A percentile compares a stretch with the other conserved stretches of the same genome.
phyloP scores from a whole-genome alignment of 2,797 vertebrate species.

The Cuniculus paca region DNA sequence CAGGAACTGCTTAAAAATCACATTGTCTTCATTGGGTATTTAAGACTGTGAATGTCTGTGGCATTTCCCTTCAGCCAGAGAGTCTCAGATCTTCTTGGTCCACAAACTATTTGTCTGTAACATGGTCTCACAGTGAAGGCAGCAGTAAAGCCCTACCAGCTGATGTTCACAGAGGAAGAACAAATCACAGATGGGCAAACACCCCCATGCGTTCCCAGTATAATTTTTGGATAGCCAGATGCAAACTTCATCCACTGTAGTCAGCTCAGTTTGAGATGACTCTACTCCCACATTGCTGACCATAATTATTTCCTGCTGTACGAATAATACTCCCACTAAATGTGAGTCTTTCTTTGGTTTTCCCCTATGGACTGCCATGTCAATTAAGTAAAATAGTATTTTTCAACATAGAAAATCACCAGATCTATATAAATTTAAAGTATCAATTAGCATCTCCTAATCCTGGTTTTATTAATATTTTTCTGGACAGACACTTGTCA shows the following conservation, averaged over 20 bases:
- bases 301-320: constrained; percentile 73
- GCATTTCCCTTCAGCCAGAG: constrained; percentile 52
- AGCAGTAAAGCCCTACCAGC: not conserved
- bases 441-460: not conserved
- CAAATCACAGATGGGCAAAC: not conserved
- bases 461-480: constrained; percentile 42
- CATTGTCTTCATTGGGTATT: constrained; percentile 20
- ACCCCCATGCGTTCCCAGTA: not conserved
- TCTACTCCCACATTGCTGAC: constrained; percentile 57
- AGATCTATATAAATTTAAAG: constrained; percentile 6
- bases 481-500: constrained; percentile 20
- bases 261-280: constrained; percentile 65
- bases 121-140: constrained; percentile 62
- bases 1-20: constrained; percentile 40
- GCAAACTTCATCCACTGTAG: constrained; percentile 55
- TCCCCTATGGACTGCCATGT: not conserved
- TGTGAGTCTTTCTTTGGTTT: constrained; percentile 51
- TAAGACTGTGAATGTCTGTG: constrained; percentile 33
- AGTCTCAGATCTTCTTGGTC: constrained; percentile 59
- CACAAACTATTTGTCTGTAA: constrained; percentile 9
- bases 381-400: constrained; percentile 27
- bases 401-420: constrained; percentile 31
- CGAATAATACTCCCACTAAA: not conserved
- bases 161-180: constrained; percentile 19
- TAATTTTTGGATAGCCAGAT: constrained; percentile 66